phyloP scores from a whole-genome alignment of 30 jellyfish, hydroid and myxozoan genomes.

The Aurelia sp. region DNA sequence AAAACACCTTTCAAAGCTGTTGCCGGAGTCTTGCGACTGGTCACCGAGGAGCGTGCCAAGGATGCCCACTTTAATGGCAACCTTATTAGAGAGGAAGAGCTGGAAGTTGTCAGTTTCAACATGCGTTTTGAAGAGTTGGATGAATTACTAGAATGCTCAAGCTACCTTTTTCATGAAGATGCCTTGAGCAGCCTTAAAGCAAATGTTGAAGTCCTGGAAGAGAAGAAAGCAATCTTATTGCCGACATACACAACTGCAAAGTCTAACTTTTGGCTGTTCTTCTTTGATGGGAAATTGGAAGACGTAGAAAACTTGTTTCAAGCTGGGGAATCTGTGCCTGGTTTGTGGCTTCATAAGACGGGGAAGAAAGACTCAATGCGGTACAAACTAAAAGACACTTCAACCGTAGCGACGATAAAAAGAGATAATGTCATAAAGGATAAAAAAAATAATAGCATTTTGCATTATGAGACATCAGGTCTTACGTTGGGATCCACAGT shows the following conservation, averaged over 20 bases:
- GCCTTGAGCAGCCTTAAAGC: not conserved
- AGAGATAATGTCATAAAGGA: not conserved
- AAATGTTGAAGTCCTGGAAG: not conserved
- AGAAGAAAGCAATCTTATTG: slow-evolving; percentile 6
- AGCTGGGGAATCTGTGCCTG: slow-evolving; percentile 25
- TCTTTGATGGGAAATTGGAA: not conserved
- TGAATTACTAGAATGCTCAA: slow-evolving; percentile 2
- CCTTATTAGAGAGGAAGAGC: slow-evolving; percentile 7
- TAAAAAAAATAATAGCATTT: not conserved
- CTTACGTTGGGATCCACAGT: slow-evolving; percentile 13
- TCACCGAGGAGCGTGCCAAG: slow-evolving; percentile 19
- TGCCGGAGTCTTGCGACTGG: not conserved
- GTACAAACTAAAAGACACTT: not conserved
- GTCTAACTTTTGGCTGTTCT: slow-evolving; percentile 25
- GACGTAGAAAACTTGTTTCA: not conserved
- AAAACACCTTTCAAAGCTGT: no score
- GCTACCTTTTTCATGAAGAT: slow-evolving; percentile 13
- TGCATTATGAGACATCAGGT: not conserved
- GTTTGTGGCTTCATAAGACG: slow-evolving; percentile 13
- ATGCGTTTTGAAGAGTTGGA: not conserved
- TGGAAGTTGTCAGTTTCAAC: not conserved
- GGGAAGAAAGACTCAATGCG: slow-evolving; percentile 10
- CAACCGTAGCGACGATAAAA: not conserved
- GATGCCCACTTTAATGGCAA: slow-evolving; percentile 31
- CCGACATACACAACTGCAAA: slow-evolving; percentile 4